Percentiles rank a stretch among this genome's conserved stretches.
Evolutionary conservation across 1,140 invertebrate genomes (phyloP).

Genomic region (Papilio machaon): DNA sequence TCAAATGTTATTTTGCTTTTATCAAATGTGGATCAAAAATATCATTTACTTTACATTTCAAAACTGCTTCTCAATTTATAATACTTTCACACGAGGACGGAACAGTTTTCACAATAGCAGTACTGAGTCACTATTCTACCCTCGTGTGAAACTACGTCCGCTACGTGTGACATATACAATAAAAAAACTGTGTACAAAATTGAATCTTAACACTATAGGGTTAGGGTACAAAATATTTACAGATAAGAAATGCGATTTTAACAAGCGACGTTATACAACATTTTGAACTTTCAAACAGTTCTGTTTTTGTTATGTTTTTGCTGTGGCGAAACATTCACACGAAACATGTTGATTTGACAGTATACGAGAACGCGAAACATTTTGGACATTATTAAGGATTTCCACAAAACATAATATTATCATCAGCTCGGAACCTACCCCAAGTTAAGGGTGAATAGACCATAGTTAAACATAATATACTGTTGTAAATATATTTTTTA

Average conservation of each 20-base stretch:
- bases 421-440: no score
- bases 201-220: constrained; percentile 50
- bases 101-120: neutral
- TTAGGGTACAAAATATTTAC: constrained; percentile 60
- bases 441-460: no score
- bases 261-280: constrained; percentile 28
- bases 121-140: neutral
- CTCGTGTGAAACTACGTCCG: neutral
- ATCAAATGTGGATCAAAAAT: constrained; percentile 36
- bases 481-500: no score
- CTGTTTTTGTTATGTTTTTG: neutral
- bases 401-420: no score
- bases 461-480: no score
- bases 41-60: constrained; percentile 22
- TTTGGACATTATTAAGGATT: no score
- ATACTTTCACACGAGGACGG: neutral
- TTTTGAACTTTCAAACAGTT: neutral
- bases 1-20: constrained; percentile 24
- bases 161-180: constrained; percentile 45
- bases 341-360: neutral
- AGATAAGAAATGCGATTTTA: constrained; percentile 6
- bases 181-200: constrained; percentile 60
- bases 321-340: neutral
- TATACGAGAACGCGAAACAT: no score
- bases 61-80: neutral